Evolutionary conservation across 2,113 vertebrate species (phyloP).

Genomic region (Gavia stellata): DNA sequence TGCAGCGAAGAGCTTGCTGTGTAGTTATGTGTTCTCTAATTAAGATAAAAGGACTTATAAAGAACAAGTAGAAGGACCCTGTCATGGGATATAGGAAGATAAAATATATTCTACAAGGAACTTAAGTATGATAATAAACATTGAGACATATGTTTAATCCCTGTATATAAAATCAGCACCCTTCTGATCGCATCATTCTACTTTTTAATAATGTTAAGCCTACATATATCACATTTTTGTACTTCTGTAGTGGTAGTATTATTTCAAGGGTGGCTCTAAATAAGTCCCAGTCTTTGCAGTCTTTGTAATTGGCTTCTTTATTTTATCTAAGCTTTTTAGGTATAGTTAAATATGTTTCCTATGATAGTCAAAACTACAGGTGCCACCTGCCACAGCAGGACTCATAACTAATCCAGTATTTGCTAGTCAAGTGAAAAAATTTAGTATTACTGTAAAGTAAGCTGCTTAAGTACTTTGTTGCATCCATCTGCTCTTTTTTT

Average conservation of each 20-base stretch:
- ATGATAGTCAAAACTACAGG: not conserved
- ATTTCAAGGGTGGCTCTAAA: not conserved
- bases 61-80: not conserved
- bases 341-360: not conserved
- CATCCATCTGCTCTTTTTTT: slow-evolving; percentile 30
- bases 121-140: not conserved
- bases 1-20: not conserved
- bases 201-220: not conserved
- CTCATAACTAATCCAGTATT: slow-evolving; percentile 51
- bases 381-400: slow-evolving; percentile 28
- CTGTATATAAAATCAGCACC: not conserved
- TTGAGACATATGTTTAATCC: not conserved
- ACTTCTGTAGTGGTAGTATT: not conserved
- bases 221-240: not conserved
- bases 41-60: not conserved
- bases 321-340: not conserved
- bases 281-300: not conserved
- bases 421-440: slow-evolving; percentile 38
- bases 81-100: not conserved
- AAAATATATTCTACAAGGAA: not conserved
- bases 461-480: slow-evolving; percentile 36
- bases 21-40: not conserved
- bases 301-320: not conserved
- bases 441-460: slow-evolving; percentile 8
- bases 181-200: not conserved